These are phyloP conservation scores for Limnephilus lunatus DNA, from an alignment of 2,888 invertebrate species.

Conservation along the genomic window DNA sequence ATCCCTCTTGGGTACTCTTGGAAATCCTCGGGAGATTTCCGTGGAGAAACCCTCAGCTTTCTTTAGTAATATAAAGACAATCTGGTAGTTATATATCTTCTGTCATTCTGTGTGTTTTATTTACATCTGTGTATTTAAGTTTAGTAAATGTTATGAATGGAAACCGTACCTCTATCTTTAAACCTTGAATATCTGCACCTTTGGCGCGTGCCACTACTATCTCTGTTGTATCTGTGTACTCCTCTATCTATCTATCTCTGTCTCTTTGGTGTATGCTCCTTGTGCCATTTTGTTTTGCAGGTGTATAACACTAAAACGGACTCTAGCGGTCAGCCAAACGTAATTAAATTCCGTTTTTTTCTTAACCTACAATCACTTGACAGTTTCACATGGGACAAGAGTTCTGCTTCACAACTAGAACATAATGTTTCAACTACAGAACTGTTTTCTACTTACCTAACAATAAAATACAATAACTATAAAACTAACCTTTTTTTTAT, in stretches of 20 bases:
- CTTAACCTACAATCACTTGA: conserved; percentile 32
- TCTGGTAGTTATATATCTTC: neutral
- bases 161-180: conserved; percentile 9
- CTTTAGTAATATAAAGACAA: neutral
- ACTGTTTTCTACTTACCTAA: neutral
- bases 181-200: conserved; percentile 48
- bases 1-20: neutral
- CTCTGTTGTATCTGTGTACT: conserved; percentile 59
- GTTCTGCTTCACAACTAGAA: conserved; percentile 25
- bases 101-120: neutral
- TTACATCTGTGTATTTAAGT: neutral
- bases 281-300: conserved; percentile 70
- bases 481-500: neutral
- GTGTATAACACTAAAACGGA: conserved; percentile 80
- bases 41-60: neutral
- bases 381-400: neutral
- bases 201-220: conserved; percentile 47
- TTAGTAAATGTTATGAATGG: conserved; percentile 10
- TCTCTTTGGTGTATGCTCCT: conserved; percentile 67
- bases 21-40: neutral
- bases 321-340: conserved; percentile 78
- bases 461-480: neutral
- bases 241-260: conserved; percentile 70
- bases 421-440: neutral
- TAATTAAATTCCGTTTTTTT: conserved; percentile 71